Percentiles rank a stretch among this genome's conserved stretches.
These are phyloP conservation scores for Drepana arcuata DNA, from an alignment of 1,140 invertebrate species.

Conservation along the genomic window DNA sequence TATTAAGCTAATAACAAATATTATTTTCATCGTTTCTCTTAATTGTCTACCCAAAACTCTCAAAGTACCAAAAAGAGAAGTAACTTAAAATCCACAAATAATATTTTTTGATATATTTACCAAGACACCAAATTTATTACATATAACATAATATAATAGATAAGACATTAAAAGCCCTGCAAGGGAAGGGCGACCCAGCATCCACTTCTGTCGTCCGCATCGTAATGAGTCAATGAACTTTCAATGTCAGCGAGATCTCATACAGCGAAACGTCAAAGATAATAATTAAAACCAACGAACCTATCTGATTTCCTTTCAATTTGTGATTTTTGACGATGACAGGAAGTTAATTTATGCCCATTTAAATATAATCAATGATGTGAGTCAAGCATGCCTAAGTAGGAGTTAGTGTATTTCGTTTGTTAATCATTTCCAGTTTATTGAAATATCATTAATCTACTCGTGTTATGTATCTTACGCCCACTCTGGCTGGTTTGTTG, in stretches of 20 bases:
- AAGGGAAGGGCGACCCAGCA: conserved; percentile 30
- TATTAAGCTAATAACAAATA: too few species aligned
- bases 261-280: conserved; percentile 24
- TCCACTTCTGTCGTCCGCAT: conserved; percentile 41
- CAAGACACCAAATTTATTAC: too few species aligned
- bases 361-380: too few species aligned
- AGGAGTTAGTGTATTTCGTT: conserved; percentile 15
- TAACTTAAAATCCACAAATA: too few species aligned
- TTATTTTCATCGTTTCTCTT: too few species aligned
- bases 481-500: too few species aligned
- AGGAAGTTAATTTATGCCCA: conserved; percentile 17
- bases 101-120: too few species aligned
- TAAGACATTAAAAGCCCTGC: conserved; percentile 19
- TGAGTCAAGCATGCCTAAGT: conserved; percentile 11
- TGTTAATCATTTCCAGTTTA: conserved; percentile 8
- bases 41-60: too few species aligned
- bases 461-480: conserved; percentile 5
- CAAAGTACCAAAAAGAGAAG: too few species aligned
- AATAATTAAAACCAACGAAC: conserved; percentile 35
- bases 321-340: conserved; percentile 19
- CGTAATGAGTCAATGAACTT: conserved; percentile 52
- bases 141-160: conserved; percentile 10
- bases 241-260: conserved; percentile 50
- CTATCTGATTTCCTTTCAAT: conserved; percentile 16
- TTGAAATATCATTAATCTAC: conserved; percentile 11